Evolutionary conservation across 2,113 vertebrate genomes (phyloP).

Genomic region (Neolamprologus kungweensis): DNA sequence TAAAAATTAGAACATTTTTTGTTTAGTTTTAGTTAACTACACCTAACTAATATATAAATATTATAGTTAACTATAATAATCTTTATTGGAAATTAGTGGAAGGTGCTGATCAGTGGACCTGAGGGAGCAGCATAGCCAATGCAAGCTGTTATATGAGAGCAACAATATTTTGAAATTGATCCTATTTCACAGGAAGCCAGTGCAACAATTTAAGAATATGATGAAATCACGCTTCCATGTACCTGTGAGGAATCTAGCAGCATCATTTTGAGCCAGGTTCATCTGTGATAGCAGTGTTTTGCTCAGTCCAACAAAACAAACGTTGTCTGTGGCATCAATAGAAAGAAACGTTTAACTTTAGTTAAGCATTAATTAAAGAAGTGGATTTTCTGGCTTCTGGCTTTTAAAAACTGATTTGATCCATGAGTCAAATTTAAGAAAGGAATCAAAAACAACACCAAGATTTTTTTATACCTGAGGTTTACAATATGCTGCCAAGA

Average conservation of each 20-base stretch:
- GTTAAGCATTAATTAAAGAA: neutral
- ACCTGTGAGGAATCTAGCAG: neutral
- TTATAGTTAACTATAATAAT: neutral
- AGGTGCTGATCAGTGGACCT: neutral
- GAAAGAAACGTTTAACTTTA: neutral
- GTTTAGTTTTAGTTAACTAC: neutral
- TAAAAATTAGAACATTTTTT: neutral
- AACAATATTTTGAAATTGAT: neutral
- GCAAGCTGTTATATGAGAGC: neutral
- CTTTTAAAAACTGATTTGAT: neutral
- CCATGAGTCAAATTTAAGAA: neutral
- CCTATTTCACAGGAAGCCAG: neutral
- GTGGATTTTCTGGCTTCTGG: neutral
- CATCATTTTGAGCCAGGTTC: neutral
- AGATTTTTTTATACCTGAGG: neutral
- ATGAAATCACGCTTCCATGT: neutral
- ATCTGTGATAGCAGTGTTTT: neutral
- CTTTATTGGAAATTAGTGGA: neutral
- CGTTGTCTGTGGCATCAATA: fast-evolving
- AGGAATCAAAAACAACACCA: neutral
- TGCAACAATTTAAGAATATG: neutral
- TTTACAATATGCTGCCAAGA: neutral
- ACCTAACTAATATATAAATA: neutral
- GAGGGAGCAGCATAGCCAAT: neutral
- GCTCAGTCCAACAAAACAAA: neutral